A percentile compares a stretch with the other conserved stretches of the same genome.
Evolutionary conservation across 2,113 vertebrate species (phyloP).

Genomic region (Poicephalus meyeri): DNA sequence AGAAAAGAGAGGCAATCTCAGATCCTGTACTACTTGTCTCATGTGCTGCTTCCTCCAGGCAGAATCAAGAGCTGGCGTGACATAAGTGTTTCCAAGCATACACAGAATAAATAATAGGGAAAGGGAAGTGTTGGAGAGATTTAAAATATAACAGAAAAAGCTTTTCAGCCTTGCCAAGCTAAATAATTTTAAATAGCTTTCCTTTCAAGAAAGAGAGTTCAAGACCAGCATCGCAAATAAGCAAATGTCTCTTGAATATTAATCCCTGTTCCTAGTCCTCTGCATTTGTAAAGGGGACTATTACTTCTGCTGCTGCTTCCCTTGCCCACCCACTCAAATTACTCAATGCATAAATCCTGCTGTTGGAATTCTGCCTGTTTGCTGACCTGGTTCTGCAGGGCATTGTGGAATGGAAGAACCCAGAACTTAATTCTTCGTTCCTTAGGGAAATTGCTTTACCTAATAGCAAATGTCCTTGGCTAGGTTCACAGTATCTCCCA

Average conservation of each 20-base stretch:
- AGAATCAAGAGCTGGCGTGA: neutral
- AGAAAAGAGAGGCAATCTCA: neutral
- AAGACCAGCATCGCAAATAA: neutral
- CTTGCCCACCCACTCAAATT: neutral
- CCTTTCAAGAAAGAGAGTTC: neutral
- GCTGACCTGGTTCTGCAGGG: neutral
- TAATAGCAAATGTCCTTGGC: neutral
- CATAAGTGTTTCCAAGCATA: neutral
- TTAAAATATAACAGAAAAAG: neutral
- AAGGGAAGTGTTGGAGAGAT: neutral
- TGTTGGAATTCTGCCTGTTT: neutral
- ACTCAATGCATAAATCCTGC: neutral
- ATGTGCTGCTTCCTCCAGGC: neutral
- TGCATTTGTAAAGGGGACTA: neutral
- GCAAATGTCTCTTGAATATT: neutral
- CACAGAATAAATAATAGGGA: neutral
- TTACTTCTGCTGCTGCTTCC: neutral
- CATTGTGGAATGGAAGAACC: neutral
- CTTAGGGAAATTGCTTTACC: neutral
- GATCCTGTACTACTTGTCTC: neutral
- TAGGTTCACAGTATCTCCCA: neutral
- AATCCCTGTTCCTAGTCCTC: neutral
- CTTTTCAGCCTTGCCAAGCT: neutral
- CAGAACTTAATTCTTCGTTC: neutral
- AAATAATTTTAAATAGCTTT: neutral